phyloP scores from a whole-genome alignment of 2,888 invertebrate species.

The Orchesella flavescens region DNA sequence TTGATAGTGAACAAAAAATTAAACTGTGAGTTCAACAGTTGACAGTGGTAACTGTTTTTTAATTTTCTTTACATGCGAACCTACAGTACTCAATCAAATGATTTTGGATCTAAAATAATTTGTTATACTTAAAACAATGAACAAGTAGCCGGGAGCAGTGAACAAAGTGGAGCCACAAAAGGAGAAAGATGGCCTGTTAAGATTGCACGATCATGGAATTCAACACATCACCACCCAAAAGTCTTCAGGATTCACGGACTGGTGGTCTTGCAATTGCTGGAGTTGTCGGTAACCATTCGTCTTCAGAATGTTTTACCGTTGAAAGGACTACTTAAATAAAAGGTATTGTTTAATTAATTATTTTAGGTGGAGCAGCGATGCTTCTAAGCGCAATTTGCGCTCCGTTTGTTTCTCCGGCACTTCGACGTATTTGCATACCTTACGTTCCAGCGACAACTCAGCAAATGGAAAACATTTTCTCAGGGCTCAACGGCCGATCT shows the following conservation, averaged over 20 bases:
- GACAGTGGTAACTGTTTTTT: no score
- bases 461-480: slow-evolving; percentile 87
- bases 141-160: no score
- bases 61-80: no score
- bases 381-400: slow-evolving; percentile 83
- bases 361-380: slow-evolving; percentile 81
- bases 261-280: slow-evolving; percentile 65
- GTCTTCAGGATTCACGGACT: slow-evolving; percentile 42
- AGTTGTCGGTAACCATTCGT: slow-evolving; percentile 29
- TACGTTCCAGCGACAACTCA: slow-evolving; percentile 92
- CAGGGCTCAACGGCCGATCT: slow-evolving; percentile 79
- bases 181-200: slow-evolving; percentile 62
- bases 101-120: no score
- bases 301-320: not conserved
- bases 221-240: slow-evolving; percentile 62
- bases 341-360: not conserved
- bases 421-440: slow-evolving; percentile 91
- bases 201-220: slow-evolving; percentile 69
- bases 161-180: no score
- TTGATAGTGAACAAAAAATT: no score
- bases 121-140: no score
- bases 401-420: slow-evolving; percentile 91
- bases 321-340: no score
- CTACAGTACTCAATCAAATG: no score
- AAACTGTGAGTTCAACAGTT: no score